A percentile compares a stretch with the other conserved stretches of the same genome.
Evolutionary conservation across 2,888 invertebrate species (phyloP).

Genomic region (Drosophila peninsularis): DNA sequence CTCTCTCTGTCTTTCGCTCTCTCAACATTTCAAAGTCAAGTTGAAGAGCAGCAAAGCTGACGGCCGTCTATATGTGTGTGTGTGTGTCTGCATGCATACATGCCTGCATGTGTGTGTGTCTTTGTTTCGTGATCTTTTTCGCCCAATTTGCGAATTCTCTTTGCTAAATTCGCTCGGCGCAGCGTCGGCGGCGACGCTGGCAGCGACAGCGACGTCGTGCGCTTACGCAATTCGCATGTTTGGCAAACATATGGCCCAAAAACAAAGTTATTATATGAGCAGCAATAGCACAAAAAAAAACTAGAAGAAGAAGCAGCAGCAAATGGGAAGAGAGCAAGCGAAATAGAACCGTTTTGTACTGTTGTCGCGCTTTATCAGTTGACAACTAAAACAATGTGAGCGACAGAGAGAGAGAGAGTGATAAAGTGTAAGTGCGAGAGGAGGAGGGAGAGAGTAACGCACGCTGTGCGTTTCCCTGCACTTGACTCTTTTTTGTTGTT

Average conservation of each 20-base stretch:
- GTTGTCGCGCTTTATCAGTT: conserved; percentile 26
- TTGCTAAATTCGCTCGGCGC: conserved; percentile 26
- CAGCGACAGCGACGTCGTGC: conserved; percentile 3
- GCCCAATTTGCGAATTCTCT: conserved; percentile 67
- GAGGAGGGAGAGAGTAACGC: background rate
- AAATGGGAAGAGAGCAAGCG: background rate
- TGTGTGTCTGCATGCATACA: conserved; percentile 2
- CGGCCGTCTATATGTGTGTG: conserved; percentile 19
- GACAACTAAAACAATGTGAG: conserved; percentile 1
- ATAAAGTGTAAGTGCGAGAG: too few relatives aligned
- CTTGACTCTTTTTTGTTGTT: conserved; percentile 15
- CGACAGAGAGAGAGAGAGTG: background rate
- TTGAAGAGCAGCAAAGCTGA: conserved; percentile 64
- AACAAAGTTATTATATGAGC: conserved; percentile 17
- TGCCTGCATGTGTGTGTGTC: conserved; percentile 19
- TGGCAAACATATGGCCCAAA: conserved; percentile 63
- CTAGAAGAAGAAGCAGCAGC: conserved; percentile 3
- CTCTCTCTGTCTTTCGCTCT: conserved; percentile 35
- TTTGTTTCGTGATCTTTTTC: conserved; percentile 55
- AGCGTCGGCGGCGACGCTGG: background rate
- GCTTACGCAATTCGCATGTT: conserved; percentile 76
- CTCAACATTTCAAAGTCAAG: conserved; percentile 77
- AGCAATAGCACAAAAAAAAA: conserved; percentile 1
- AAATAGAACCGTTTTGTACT: conserved; percentile 5
- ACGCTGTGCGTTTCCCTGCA: conserved; percentile 36